A percentile compares a stretch with the other conserved stretches of the same genome.
These are phyloP conservation scores for Hiodon tergisus DNA, from an alignment of 2,113 vertebrate species.

Conservation along the genomic window DNA sequence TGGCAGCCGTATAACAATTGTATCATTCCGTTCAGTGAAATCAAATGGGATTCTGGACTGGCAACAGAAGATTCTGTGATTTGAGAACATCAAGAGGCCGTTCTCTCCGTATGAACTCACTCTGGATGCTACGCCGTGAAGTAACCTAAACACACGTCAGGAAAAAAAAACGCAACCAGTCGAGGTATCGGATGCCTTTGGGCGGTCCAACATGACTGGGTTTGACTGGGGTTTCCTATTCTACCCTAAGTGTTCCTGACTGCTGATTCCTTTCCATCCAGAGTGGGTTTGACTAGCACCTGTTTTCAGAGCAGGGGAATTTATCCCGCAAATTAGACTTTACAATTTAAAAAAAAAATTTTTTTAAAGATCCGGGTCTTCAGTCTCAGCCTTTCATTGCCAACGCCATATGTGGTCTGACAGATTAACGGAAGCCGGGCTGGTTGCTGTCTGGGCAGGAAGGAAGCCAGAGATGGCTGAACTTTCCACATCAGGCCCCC, in stretches of 20 bases:
- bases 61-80: background rate
- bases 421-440: no score
- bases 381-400: background rate
- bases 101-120: background rate
- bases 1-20: background rate
- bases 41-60: constrained; percentile 3
- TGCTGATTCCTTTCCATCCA: background rate
- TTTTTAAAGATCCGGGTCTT: background rate
- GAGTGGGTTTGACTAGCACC: background rate
- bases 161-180: no score
- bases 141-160: no score
- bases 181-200: no score
- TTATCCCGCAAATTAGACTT: background rate
- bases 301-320: background rate
- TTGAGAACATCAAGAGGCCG: background rate
- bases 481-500: background rate
- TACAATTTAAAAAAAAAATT: background rate
- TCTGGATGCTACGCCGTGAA: background rate
- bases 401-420: background rate
- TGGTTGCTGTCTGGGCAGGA: background rate
- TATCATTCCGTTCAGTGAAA: background rate
- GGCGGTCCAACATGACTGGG: background rate
- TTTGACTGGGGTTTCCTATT: background rate
- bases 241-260: no score
- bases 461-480: background rate